Evolutionary conservation across 2,113 vertebrate species (phyloP).

Genomic region (Oryzias celebensis): DNA sequence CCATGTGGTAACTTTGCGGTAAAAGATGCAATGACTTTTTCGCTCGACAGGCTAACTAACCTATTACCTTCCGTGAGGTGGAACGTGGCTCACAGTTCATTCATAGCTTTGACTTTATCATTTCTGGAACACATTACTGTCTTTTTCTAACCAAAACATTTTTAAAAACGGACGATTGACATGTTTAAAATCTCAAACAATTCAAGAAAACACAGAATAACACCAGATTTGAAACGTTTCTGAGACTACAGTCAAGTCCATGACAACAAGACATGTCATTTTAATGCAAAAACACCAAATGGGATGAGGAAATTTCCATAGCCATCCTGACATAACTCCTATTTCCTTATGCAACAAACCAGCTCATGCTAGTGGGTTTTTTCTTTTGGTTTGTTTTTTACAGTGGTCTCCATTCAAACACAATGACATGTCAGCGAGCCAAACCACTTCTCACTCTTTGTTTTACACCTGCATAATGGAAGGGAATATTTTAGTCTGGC

Average conservation of each 20-base stretch:
- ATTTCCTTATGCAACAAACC: neutral
- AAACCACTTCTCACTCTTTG: neutral
- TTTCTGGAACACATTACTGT: slow-evolving; percentile 1
- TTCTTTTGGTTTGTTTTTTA: neutral
- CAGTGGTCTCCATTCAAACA: slow-evolving; percentile 5
- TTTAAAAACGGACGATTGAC: slow-evolving; percentile 1
- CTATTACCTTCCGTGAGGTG: slow-evolving; percentile 51
- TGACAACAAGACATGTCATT: neutral
- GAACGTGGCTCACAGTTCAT: slow-evolving; percentile 22
- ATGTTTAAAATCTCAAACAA: neutral
- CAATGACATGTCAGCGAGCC: neutral
- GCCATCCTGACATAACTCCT: neutral
- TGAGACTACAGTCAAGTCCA: slow-evolving; percentile 6
- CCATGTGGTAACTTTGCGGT: slow-evolving; percentile 27
- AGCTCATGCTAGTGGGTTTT: slow-evolving; percentile 4
- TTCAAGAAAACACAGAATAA: slow-evolving; percentile 9
- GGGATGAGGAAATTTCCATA: slow-evolving; percentile 1
- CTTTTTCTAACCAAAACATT: slow-evolving; percentile 5
- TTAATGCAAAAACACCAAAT: slow-evolving; percentile 2
- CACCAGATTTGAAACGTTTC: slow-evolving; percentile 16
- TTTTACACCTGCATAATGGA: slow-evolving; percentile 1
- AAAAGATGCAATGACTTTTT: slow-evolving; percentile 51
- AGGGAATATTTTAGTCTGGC: slow-evolving; percentile 9
- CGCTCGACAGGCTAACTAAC: slow-evolving; percentile 34
- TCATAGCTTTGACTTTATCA: slow-evolving; percentile 27